These are phyloP conservation scores for Actinia equina DNA, from an alignment of 64 coral and sea anemone species.

Conservation along the genomic window DNA sequence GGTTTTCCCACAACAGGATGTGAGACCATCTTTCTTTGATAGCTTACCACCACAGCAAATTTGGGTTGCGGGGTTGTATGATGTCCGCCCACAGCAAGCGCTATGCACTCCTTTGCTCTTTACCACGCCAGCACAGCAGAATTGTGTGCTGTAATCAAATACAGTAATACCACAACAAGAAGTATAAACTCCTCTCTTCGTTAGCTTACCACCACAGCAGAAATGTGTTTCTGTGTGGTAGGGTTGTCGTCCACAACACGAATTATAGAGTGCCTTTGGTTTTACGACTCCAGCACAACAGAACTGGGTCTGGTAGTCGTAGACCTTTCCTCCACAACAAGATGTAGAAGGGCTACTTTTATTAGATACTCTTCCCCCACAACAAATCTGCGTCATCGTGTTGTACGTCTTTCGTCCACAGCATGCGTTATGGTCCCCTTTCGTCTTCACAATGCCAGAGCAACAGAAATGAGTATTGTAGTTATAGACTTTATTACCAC, in stretches of 20 bases:
- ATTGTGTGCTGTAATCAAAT: too few species aligned
- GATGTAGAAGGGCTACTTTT: neutral
- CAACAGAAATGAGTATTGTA: neutral
- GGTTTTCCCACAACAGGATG: too few species aligned
- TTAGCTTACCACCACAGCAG: neutral
- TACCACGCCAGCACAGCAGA: neutral
- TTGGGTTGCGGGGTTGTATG: too few species aligned
- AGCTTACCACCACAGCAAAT: too few species aligned
- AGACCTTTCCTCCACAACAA: neutral
- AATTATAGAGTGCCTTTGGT: neutral
- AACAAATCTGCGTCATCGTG: neutral
- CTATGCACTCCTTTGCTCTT: neutral
- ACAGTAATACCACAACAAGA: too few species aligned
- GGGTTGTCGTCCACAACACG: neutral
- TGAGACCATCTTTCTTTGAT: too few species aligned
- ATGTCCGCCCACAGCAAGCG: too few species aligned
- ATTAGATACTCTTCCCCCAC: neutral
- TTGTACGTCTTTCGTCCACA: neutral
- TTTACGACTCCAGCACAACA: neutral
- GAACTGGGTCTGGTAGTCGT: neutral
- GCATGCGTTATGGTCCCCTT: neutral
- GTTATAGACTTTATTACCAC: neutral
- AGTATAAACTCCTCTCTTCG: neutral
- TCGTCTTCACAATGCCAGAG: neutral
- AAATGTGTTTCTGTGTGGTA: neutral